Conservation (phyloP, 1,140 invertebrate species). For the Euglossa dilemma region DNA sequence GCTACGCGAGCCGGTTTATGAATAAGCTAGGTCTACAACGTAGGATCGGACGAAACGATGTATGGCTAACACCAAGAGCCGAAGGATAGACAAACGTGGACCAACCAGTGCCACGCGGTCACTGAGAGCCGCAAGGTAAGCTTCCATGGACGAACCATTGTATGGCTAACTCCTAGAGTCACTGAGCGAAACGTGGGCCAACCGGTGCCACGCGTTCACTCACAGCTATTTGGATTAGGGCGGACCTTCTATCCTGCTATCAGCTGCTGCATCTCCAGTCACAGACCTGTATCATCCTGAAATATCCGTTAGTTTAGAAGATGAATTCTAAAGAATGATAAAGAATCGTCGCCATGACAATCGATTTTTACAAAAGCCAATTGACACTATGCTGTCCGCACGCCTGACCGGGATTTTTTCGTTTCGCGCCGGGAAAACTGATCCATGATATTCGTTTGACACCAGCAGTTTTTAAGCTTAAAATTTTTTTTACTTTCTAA, state of each 20-base stretch:
- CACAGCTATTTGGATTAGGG: constrained; percentile 1
- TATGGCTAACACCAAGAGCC: background rate
- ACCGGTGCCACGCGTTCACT: background rate
- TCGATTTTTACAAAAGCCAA: no score
- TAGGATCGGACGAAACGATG: no score
- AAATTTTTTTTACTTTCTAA: no score
- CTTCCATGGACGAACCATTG: background rate
- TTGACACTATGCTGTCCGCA: no score
- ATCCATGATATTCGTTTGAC: no score
- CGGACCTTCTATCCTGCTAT: background rate
- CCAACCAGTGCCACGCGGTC: background rate
- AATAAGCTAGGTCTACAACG: background rate
- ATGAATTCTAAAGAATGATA: background rate
- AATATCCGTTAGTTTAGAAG: background rate
- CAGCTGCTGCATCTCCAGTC: background rate
- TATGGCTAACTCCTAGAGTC: background rate
- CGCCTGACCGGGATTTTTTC: no score
- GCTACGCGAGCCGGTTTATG: background rate
- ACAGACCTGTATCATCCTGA: background rate
- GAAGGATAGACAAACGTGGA: background rate
- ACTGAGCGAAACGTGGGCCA: background rate
- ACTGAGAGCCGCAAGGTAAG: background rate
- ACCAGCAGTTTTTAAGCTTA: no score
- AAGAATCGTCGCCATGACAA: no score
- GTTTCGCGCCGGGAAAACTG: no score